A percentile compares a stretch with the other conserved stretches of the same genome.
These are phyloP conservation scores for Xiphydria camelus DNA, from an alignment of 2,888 invertebrate species.

Conservation along the genomic window DNA sequence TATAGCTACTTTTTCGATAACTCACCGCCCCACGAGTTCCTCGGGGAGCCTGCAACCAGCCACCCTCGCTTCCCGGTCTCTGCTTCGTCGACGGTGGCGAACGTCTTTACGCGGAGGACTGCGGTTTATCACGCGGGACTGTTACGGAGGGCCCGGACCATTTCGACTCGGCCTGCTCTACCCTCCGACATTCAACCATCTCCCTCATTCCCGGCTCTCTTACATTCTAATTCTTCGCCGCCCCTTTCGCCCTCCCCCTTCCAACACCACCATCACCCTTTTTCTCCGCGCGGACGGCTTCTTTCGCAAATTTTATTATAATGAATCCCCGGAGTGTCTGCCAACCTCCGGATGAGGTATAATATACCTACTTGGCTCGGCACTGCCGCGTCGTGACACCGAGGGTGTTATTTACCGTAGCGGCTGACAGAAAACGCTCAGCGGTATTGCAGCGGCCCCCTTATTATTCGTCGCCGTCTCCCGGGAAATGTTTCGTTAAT, in stretches of 20 bases:
- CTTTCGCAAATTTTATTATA: constrained; percentile 25
- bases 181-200: background rate
- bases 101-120: too few relatives aligned
- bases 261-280: too few relatives aligned
- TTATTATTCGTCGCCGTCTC: constrained; percentile 22
- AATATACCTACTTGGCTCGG: constrained; percentile 7
- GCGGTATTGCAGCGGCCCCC: background rate
- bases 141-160: too few relatives aligned
- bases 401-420: background rate
- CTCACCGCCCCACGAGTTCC: too few relatives aligned
- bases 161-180: background rate
- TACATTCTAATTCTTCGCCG: constrained; percentile 13
- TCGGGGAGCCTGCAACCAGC: too few relatives aligned
- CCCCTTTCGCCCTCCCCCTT: background rate
- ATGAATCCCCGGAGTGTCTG: constrained; percentile 27
- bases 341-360: constrained; percentile 15
- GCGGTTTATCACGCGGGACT: too few relatives aligned
- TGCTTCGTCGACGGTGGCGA: too few relatives aligned
- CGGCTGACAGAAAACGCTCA: background rate
- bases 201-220: constrained; percentile 4
- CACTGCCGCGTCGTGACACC: background rate
- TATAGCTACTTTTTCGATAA: too few relatives aligned
- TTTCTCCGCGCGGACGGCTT: too few relatives aligned
- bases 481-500: constrained; percentile 37
- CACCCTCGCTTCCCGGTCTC: too few relatives aligned